These are phyloP conservation scores for Diplosoma virens DNA, from an alignment of 23 tunicate genomes.

Conservation along the genomic window DNA sequence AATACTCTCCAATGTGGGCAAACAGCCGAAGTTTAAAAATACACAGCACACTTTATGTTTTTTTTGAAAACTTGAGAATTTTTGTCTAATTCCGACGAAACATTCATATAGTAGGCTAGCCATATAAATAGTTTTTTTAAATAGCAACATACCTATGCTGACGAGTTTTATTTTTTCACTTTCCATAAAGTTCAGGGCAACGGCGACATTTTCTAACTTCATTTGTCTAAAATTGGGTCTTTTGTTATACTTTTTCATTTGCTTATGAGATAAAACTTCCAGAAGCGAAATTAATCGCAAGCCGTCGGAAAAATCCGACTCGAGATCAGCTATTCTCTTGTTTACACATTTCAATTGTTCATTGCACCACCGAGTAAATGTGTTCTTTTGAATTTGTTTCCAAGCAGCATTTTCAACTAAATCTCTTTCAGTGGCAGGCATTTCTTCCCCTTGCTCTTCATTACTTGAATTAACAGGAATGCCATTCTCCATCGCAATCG, in stretches of 20 bases:
- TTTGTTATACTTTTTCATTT: slow-evolving; percentile 76
- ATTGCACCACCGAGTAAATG: slow-evolving; percentile 99
- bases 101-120: too few species aligned
- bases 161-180: slow-evolving; percentile 83
- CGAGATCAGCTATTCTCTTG: slow-evolving; percentile 70
- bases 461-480: too few species aligned
- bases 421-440: too few species aligned
- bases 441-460: too few species aligned
- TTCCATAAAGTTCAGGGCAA: slow-evolving; percentile 81
- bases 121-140: not conserved
- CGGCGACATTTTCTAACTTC: slow-evolving; percentile 90
- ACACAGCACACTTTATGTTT: too few species aligned
- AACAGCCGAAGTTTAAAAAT: too few species aligned
- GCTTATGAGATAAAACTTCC: slow-evolving; percentile 84
- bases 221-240: slow-evolving; percentile 90
- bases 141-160: slow-evolving; percentile 70
- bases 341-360: slow-evolving; percentile 89
- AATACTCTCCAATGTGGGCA: too few species aligned
- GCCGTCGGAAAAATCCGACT: slow-evolving; percentile 90
- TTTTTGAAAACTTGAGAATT: too few species aligned
- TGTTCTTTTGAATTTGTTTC: slow-evolving; percentile 95
- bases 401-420: slow-evolving; percentile 91
- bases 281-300: slow-evolving; percentile 74
- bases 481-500: too few species aligned
- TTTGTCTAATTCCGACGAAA: too few species aligned